phyloP scores from a whole-genome alignment of 2,113 vertebrate genomes.

The Tursiops truncatus region DNA sequence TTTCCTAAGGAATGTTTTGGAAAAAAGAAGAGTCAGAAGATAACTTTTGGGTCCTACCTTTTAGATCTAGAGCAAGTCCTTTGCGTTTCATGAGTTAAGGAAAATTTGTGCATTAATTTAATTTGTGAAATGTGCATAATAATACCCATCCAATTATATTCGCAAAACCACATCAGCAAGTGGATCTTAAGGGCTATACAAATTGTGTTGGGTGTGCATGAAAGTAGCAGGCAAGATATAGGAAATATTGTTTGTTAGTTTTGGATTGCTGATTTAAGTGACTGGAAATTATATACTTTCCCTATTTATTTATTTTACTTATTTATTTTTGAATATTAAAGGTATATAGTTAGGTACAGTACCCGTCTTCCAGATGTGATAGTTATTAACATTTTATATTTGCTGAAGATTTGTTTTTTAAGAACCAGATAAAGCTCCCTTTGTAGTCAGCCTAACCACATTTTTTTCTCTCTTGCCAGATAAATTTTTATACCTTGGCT shows the following conservation, averaged over 20 bases:
- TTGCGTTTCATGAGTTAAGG: background rate
- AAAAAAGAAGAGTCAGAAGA: background rate
- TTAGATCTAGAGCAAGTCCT: background rate
- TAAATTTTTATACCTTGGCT: background rate
- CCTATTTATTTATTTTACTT: background rate
- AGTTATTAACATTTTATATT: background rate
- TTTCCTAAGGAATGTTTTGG: background rate
- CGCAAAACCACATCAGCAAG: background rate
- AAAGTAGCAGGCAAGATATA: background rate
- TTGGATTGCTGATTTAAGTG: background rate
- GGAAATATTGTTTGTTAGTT: background rate
- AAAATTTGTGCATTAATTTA: too few species aligned
- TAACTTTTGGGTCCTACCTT: background rate
- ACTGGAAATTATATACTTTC: background rate
- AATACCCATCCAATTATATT: background rate
- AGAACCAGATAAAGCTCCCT: background rate
- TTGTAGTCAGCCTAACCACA: background rate
- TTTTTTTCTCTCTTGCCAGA: background rate
- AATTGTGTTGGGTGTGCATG: background rate
- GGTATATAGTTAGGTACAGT: background rate
- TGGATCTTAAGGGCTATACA: background rate
- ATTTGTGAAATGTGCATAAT: background rate
- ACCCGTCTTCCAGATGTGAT: background rate
- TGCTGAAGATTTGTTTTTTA: background rate
- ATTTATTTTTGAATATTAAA: background rate